These are phyloP conservation scores for Phthorimaea operculella DNA, from an alignment of 1,140 invertebrate species.

Conservation along the genomic window DNA sequence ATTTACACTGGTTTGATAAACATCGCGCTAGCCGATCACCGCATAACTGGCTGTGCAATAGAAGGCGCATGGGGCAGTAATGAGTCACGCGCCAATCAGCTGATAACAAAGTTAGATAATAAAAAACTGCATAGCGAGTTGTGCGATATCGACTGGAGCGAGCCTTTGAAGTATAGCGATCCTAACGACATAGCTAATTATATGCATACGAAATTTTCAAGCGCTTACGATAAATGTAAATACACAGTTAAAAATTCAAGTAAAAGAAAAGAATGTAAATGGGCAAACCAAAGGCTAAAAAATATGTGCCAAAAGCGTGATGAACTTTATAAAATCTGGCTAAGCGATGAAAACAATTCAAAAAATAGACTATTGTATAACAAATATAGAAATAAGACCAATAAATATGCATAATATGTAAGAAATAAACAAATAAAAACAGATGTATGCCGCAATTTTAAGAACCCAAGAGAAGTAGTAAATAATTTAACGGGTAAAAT, in stretches of 20 bases:
- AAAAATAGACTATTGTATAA: conserved; percentile 9
- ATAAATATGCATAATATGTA: conserved; percentile 4
- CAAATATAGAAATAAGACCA: conserved; percentile 10
- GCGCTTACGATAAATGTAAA: conserved; percentile 6
- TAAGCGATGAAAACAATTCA: not conserved
- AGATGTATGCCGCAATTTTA: conserved; percentile 8
- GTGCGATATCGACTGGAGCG: conserved; percentile 1
- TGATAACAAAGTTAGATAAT: conserved; percentile 4
- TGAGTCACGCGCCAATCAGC: not conserved
- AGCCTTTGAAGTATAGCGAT: not conserved
- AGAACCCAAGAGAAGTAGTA: conserved; percentile 5
- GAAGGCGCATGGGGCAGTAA: not conserved
- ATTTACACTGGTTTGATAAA: conserved; percentile 1
- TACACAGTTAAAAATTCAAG: not conserved
- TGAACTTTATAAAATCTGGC: conserved; percentile 7
- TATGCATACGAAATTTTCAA: not conserved
- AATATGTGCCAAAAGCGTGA: conserved; percentile 4
- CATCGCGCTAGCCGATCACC: conserved; percentile 6
- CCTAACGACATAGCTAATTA: conserved; percentile 1
- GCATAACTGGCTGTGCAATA: conserved; percentile 5
- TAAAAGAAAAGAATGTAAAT: conserved; percentile 2
- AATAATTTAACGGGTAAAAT: conserved; percentile 6
- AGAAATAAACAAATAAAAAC: conserved; percentile 7
- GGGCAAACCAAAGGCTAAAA: not conserved
- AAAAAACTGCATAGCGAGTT: not conserved